These are phyloP conservation scores for Leptopterna dolabrata DNA, from an alignment of 2,888 invertebrate species.

Conservation along the genomic window DNA sequence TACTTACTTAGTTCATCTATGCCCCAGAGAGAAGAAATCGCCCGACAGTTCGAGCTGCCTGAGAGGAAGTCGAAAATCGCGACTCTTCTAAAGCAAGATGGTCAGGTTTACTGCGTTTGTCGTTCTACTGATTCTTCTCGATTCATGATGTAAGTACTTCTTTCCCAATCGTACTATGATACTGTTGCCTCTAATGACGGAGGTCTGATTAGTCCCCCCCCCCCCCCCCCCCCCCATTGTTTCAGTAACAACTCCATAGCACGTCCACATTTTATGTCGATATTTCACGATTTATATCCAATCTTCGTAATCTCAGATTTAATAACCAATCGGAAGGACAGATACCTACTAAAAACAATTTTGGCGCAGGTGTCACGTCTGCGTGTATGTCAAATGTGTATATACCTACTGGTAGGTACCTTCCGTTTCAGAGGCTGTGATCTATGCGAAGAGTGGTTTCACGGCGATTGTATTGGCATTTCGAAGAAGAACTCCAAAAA, in stretches of 20 bases:
- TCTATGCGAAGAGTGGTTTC: slow-evolving; percentile 98
- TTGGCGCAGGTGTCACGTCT: not conserved
- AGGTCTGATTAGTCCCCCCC: too few species aligned
- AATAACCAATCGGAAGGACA: not conserved
- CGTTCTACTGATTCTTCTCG: slow-evolving; percentile 91
- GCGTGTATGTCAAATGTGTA: not conserved
- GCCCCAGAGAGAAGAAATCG: slow-evolving; percentile 78
- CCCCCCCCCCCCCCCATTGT: not conserved
- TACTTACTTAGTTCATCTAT: not conserved
- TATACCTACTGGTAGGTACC: not conserved
- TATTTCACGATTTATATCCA: too few species aligned
- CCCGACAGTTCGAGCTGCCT: slow-evolving; percentile 87
- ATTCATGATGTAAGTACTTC: slow-evolving; percentile 89
- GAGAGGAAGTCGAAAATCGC: slow-evolving; percentile 92
- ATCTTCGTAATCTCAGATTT: not conserved
- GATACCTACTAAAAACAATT: not conserved
- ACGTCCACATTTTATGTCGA: too few species aligned
- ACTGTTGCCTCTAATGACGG: not conserved
- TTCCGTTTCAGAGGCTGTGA: slow-evolving; percentile 83
- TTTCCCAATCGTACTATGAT: not conserved
- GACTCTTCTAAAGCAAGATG: slow-evolving; percentile 86
- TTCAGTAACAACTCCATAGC: too few species aligned
- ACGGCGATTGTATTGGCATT: slow-evolving; percentile 96
- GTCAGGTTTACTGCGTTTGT: slow-evolving; percentile 95
- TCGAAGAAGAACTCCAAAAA: slow-evolving; percentile 92